Conservation (phyloP, 1,140 invertebrate genomes). For the Cyclina sinensis region DNA sequence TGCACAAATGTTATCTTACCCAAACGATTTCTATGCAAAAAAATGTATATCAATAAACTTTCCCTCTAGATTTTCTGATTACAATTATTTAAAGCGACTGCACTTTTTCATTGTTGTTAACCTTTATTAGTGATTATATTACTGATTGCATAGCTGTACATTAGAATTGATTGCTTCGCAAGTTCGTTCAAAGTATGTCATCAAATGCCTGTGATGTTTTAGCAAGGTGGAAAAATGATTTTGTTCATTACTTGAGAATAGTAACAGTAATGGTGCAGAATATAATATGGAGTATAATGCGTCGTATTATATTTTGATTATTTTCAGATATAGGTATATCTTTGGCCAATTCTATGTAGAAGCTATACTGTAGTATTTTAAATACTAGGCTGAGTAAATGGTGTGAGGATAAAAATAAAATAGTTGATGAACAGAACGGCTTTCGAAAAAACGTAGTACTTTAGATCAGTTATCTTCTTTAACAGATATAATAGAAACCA, state of each 20-base stretch:
- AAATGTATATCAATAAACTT: too few species aligned
- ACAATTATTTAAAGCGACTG: too few species aligned
- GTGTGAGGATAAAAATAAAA: background rate
- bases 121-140: too few species aligned
- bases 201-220: too few species aligned
- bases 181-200: too few species aligned
- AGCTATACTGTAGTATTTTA: conserved; percentile 41
- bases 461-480: background rate
- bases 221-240: conserved; percentile 28
- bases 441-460: conserved; percentile 31
- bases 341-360: conserved; percentile 33
- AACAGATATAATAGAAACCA: conserved; percentile 12
- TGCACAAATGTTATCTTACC: too few species aligned
- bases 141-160: too few species aligned
- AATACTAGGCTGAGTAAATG: background rate
- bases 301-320: background rate
- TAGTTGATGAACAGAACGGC: too few species aligned
- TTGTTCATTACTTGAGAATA: conserved; percentile 13
- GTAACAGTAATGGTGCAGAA: background rate
- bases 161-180: too few species aligned
- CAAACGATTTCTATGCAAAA: too few species aligned
- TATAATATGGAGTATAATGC: background rate
- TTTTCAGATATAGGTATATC: conserved; percentile 43
- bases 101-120: too few species aligned
- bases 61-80: too few species aligned